These are phyloP conservation scores for Pholis gunnellus DNA, from an alignment of 2,113 vertebrate genomes.

Conservation along the genomic window DNA sequence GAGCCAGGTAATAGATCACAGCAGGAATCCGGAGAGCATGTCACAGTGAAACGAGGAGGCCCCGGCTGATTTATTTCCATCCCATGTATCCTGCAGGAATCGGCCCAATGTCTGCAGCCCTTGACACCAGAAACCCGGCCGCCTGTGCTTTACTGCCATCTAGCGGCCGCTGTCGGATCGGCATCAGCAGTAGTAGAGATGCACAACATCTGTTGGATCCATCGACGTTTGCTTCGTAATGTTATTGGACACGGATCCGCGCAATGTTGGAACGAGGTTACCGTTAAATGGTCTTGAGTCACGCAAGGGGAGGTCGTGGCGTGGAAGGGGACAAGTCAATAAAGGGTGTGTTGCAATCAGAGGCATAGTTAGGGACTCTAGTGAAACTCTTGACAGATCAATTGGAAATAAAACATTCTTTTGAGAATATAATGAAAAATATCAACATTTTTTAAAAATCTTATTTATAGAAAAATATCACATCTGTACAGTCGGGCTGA, in stretches of 20 bases:
- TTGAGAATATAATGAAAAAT: not conserved
- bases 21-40: slow-evolving; percentile 33
- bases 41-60: slow-evolving; percentile 13
- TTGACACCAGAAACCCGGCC: not conserved
- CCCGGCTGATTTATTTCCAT: slow-evolving; percentile 26
- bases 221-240: slow-evolving; percentile 71
- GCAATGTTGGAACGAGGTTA: slow-evolving; percentile 59
- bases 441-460: not conserved
- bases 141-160: slow-evolving; percentile 57
- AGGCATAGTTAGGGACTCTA: not conserved
- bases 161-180: slow-evolving; percentile 46
- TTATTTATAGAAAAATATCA: not conserved
- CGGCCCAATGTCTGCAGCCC: slow-evolving; percentile 1
- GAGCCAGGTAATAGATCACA: slow-evolving; percentile 43
- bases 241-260: slow-evolving; percentile 73
- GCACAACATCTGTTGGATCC: slow-evolving; percentile 70
- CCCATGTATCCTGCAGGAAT: slow-evolving; percentile 1
- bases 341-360: not conserved
- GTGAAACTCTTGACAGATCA: not conserved
- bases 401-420: not conserved
- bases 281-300: slow-evolving; percentile 56
- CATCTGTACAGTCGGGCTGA: not conserved
- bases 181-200: not conserved
- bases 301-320: slow-evolving; percentile 21
- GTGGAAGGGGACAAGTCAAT: slow-evolving; percentile 11